Percentiles rank a stretch among this genome's conserved stretches.
Evolutionary conservation across 2,797 vertebrate species (phyloP).

Genomic region (Urocyon cinereoargenteus): DNA sequence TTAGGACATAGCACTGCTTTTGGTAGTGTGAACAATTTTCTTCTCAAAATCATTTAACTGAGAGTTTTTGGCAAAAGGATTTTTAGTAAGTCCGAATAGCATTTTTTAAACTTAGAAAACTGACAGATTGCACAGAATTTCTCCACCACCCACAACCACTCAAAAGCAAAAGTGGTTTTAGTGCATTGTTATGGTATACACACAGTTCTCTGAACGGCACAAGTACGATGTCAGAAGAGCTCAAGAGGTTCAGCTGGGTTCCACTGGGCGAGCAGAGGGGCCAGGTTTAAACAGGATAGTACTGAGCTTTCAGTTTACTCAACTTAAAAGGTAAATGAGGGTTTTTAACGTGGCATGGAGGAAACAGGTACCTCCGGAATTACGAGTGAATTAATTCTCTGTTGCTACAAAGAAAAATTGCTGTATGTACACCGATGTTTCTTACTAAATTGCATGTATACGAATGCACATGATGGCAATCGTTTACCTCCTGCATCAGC

Average conservation of each 20-base stretch:
- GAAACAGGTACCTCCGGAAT: neutral
- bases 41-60: conserved; percentile 21
- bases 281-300: neutral
- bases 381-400: neutral
- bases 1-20: conserved; percentile 10
- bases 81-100: conserved; percentile 46
- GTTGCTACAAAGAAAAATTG: neutral
- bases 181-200: neutral
- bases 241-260: neutral
- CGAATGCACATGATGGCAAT: neutral
- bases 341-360: neutral
- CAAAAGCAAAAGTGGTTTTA: conserved; percentile 34
- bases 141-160: conserved; percentile 44
- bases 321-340: neutral
- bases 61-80: conserved; percentile 25
- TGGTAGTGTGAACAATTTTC: conserved; percentile 38
- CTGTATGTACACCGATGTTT: neutral
- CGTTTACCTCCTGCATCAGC: neutral
- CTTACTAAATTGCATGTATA: neutral
- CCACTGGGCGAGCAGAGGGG: neutral
- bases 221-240: neutral
- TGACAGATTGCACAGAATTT: conserved; percentile 69
- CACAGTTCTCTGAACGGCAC: neutral
- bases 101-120: conserved; percentile 67
- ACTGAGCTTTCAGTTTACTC: neutral